phyloP scores from a whole-genome alignment of 2,113 vertebrate genomes.

The Canis aureus region DNA sequence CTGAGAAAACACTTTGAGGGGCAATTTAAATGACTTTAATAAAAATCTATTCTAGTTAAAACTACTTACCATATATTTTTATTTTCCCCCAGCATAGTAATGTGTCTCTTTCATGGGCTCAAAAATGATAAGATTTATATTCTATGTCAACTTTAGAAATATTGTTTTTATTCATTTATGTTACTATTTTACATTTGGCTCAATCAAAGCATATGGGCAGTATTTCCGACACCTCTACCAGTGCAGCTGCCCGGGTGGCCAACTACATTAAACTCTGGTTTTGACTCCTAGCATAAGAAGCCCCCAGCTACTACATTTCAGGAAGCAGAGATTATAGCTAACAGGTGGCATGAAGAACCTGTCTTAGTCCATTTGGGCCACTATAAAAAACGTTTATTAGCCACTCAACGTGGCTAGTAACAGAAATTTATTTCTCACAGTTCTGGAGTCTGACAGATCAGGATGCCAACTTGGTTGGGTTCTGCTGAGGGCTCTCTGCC shows the following conservation, averaged over 20 bases:
- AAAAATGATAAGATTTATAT: neutral
- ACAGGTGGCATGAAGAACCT: neutral
- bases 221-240: neutral
- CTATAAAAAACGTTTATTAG: neutral
- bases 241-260: neutral
- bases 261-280: neutral
- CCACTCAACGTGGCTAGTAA: neutral
- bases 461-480: neutral
- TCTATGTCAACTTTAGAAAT: neutral
- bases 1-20: neutral
- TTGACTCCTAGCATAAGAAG: neutral
- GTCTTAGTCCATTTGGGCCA: neutral
- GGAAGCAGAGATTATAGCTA: neutral
- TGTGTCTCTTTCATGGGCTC: neutral
- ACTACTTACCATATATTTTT: neutral
- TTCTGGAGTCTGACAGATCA: neutral
- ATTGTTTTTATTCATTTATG: neutral
- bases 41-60: neutral
- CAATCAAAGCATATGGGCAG: neutral
- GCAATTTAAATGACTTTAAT: neutral
- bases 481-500: neutral
- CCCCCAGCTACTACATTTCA: neutral
- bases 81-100: neutral
- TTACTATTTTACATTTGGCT: neutral
- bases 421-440: neutral